Percentiles rank a stretch among this genome's conserved stretches.
phyloP scores from a whole-genome alignment of 2,797 vertebrate genomes.

The Semaprochilodus insignis region DNA sequence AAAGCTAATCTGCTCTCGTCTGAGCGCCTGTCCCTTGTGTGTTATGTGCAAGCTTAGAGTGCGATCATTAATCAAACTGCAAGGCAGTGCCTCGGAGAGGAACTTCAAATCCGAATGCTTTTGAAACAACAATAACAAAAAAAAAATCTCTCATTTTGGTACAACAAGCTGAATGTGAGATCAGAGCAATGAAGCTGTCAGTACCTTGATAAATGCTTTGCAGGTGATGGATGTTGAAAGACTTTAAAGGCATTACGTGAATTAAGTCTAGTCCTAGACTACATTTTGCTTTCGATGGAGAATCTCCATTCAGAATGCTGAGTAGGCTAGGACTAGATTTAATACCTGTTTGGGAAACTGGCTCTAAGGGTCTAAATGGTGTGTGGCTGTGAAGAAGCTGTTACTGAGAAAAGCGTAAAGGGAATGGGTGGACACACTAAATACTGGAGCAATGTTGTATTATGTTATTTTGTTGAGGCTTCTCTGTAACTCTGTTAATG shows the following conservation, averaged over 20 bases:
- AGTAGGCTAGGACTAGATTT: too few relatives aligned
- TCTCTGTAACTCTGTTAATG: too few relatives aligned
- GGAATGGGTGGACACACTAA: too few relatives aligned
- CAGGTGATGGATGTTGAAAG: neutral
- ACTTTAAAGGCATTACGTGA: neutral
- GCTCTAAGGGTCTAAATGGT: too few relatives aligned
- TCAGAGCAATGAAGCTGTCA: conserved; percentile 2
- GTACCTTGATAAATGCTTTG: neutral
- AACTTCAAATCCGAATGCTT: conserved; percentile 48
- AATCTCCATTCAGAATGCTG: too few relatives aligned
- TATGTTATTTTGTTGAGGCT: too few relatives aligned
- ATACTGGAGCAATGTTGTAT: too few relatives aligned
- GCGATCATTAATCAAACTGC: conserved; percentile 74
- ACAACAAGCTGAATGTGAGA: neutral
- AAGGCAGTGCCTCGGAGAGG: conserved; percentile 64
- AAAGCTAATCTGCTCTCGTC: conserved; percentile 76
- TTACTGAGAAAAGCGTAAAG: too few relatives aligned
- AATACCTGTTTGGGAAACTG: too few relatives aligned
- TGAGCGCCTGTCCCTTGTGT: conserved; percentile 68
- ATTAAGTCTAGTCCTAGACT: too few relatives aligned
- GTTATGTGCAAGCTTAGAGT: conserved; percentile 63
- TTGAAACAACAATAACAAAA: conserved; percentile 47
- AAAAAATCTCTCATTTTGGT: conserved; percentile 48
- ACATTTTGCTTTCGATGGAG: too few relatives aligned
- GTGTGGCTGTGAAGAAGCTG: too few relatives aligned